Conservation (phyloP, 2,113 vertebrate genomes). For the Cricetomys ansorgei region DNA sequence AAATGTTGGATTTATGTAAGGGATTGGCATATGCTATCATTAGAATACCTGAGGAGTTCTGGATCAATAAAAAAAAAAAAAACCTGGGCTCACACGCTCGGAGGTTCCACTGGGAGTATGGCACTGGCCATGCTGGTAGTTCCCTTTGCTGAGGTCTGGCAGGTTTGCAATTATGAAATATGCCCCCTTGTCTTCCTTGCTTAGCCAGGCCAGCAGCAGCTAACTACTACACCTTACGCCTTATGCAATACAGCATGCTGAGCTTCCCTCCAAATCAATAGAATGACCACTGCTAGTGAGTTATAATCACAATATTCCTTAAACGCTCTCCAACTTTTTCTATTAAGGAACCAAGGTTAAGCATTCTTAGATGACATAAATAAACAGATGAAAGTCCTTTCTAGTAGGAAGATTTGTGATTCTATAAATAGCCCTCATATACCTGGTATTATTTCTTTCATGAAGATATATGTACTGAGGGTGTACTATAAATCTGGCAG, state of each 20-base stretch:
- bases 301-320: neutral
- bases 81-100: too few relatives aligned
- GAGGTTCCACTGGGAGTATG: too few relatives aligned
- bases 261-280: neutral
- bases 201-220: too few relatives aligned
- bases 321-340: neutral
- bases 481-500: neutral
- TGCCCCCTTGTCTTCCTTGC: too few relatives aligned
- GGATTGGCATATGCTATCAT: too few relatives aligned
- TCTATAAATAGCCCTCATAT: neutral
- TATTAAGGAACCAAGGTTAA: neutral
- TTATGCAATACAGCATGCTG: neutral
- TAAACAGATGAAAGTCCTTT: neutral
- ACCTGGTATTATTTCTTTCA: neutral
- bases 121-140: too few relatives aligned
- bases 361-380: conserved; percentile 19
- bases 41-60: too few relatives aligned
- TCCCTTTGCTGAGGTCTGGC: too few relatives aligned
- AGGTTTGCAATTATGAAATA: too few relatives aligned
- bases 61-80: too few relatives aligned
- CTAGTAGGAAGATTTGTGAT: neutral
- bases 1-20: too few relatives aligned
- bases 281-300: neutral
- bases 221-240: too few relatives aligned
- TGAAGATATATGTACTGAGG: neutral